These are phyloP conservation scores for Melanostigma gelatinosum DNA, from an alignment of 2,113 vertebrate species.

Conservation along the genomic window DNA sequence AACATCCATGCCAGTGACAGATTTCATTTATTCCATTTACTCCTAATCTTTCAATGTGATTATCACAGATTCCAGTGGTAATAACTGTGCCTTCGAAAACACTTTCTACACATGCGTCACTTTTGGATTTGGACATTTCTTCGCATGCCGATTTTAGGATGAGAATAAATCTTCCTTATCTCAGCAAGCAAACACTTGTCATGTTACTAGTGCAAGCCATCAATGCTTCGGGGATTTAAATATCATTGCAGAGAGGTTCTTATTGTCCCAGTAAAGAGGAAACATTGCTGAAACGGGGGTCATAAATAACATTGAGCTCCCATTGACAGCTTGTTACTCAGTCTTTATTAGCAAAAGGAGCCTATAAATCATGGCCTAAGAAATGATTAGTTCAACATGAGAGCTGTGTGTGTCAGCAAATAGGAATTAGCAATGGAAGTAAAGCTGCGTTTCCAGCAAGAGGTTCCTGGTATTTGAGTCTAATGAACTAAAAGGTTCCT, in stretches of 20 bases:
- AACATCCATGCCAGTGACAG: neutral
- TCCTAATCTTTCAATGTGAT: neutral
- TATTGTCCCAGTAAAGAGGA: slow-evolving; percentile 43
- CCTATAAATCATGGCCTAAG: slow-evolving; percentile 65
- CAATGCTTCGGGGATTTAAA: slow-evolving; percentile 32
- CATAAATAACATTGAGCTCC: slow-evolving; percentile 68
- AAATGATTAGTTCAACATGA: slow-evolving; percentile 66
- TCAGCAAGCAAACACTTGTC: slow-evolving; percentile 38
- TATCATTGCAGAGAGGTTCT: slow-evolving; percentile 27
- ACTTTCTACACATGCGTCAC: neutral
- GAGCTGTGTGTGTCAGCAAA: slow-evolving; percentile 55
- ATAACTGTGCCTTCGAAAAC: neutral
- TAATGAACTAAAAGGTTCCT: neutral
- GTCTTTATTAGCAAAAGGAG: slow-evolving; percentile 70
- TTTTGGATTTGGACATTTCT: neutral
- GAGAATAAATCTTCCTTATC: slow-evolving; percentile 39
- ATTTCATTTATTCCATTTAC: neutral
- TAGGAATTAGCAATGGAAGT: neutral
- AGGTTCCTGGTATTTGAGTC: neutral
- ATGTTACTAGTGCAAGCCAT: neutral
- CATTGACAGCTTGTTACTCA: slow-evolving; percentile 71
- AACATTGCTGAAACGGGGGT: slow-evolving; percentile 25
- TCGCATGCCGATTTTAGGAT: neutral
- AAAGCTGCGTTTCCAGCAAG: neutral
- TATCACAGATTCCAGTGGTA: neutral